A percentile compares a stretch with the other conserved stretches of the same genome.
phyloP scores from a whole-genome alignment of 2,113 vertebrate species.

The Rhinolophus ferrumequinum region DNA sequence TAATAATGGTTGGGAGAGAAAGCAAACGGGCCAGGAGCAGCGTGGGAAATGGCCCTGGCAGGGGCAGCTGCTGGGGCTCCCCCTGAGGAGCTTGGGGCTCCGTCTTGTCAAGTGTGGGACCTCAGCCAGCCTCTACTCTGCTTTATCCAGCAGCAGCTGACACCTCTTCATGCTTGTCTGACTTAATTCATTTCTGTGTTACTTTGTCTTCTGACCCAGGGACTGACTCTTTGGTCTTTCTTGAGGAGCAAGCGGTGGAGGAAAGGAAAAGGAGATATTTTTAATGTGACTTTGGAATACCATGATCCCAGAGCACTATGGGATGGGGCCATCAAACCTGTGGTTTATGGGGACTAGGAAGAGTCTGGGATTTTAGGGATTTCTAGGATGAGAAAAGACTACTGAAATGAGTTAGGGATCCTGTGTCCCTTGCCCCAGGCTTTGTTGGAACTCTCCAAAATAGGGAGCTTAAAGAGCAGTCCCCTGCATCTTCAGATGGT shows the following conservation, averaged over 20 bases:
- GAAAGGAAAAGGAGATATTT: background rate
- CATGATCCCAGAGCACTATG: background rate
- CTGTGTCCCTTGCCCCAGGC: background rate
- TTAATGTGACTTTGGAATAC: background rate
- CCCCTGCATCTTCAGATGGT: background rate
- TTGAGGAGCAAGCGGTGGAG: background rate
- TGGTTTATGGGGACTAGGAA: background rate
- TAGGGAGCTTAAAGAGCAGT: background rate
- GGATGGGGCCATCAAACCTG: background rate
- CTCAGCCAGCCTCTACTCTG: slow-evolving; percentile 52
- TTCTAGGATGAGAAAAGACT: background rate
- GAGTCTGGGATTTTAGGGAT: background rate
- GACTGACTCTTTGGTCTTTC: background rate
- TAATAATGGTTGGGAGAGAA: slow-evolving; percentile 81
- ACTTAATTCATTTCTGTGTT: background rate
- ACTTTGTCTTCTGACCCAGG: slow-evolving; percentile 31
- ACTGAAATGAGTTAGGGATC: background rate
- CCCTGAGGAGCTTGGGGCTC: background rate
- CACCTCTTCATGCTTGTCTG: background rate
- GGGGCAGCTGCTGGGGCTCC: background rate
- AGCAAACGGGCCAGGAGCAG: slow-evolving; percentile 27
- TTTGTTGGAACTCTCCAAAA: background rate
- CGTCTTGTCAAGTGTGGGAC: background rate
- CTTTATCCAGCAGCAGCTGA: background rate
- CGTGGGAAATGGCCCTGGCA: slow-evolving; percentile 71